Evolutionary conservation across 2,888 invertebrate genomes (phyloP), one percentile per base, ranked within the genome.

Genomic region (Leptopilina syphax): DNA sequence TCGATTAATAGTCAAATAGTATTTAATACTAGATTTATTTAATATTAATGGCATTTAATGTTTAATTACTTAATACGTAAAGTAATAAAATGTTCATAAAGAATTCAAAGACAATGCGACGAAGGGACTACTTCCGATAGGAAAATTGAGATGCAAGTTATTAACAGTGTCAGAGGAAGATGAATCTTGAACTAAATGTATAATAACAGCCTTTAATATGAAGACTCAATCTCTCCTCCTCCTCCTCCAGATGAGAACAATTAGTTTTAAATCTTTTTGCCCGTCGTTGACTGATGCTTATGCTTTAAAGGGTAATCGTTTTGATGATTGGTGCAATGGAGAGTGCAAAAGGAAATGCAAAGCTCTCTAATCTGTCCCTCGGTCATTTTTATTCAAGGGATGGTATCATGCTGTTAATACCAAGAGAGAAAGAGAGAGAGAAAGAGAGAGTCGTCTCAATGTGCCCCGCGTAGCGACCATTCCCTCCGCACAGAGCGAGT

Each of bases 341-440:
- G 13, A 68, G 44, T 73, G 57, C 41, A 54, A 57, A 34, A 57
- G 73, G 73, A 73, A 73, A 73, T 73, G 73, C 73, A 73, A 73
- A 73, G 34, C 57, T 57, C 73, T 73, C 57, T 73, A 73, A 57
- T 73, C 34, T 73, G 73, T 73, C 73, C 57, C 57, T 34, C 5
- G 57, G 34, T 67, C 44, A 24, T 34, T 57, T 57, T 73, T 34
- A 34, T 73, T 73, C 57, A 34, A 73, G 50, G 73, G 73, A 57
- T 73, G 57, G 73, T 57, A n/a, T 73, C 34, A 57, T 73, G 73
- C 73, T 73, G 13, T 70, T 70, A 18, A 13, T 50, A 12, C 57
- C 50, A 50, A 65, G 60, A 54, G 27, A 73, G 76, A 65, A 67
- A 79, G 82, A 82, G 78, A 79, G 84, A 80, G 70, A 80, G 79